Evolutionary conservation across 2,797 vertebrate species (phyloP).

Genomic region (Neostethus bicornis): DNA sequence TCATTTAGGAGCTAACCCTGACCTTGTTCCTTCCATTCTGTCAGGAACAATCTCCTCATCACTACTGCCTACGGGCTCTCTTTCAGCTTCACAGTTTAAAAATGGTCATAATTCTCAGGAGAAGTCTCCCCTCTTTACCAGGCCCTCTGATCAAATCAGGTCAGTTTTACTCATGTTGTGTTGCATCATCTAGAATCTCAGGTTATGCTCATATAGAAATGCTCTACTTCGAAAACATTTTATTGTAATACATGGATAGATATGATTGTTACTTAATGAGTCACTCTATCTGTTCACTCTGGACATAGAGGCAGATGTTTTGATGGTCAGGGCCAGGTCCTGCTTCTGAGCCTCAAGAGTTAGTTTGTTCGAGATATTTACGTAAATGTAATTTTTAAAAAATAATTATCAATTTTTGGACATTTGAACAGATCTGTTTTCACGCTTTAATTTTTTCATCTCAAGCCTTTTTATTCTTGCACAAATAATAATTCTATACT

Average conservation of each 20-base stretch:
- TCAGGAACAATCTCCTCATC: not conserved
- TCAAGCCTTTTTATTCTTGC: too few relatives aligned
- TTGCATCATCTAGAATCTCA: not conserved
- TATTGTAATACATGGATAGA: constrained; percentile 2
- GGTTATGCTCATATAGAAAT: not conserved
- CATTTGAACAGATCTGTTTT: too few relatives aligned
- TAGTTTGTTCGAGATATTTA: too few relatives aligned
- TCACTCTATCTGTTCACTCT: constrained; percentile 1
- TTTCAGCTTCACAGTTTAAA: constrained; percentile 1
- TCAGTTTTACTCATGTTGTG: not conserved
- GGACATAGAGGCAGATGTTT: not conserved
- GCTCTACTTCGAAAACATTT: not conserved
- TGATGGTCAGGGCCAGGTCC: not conserved
- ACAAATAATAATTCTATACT: too few relatives aligned
- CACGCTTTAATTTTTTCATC: too few relatives aligned
- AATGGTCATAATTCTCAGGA: not conserved
- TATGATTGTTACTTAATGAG: not conserved
- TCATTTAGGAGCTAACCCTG: not conserved
- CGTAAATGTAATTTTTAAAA: too few relatives aligned
- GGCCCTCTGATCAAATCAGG: not conserved
- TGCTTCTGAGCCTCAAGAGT: not conserved
- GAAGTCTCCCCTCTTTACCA: not conserved
- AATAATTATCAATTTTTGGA: too few relatives aligned
- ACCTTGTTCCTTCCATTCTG: not conserved
- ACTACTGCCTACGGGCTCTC: not conserved